Evolutionary conservation across 2,888 invertebrate genomes (phyloP).

Genomic region (Tiphia femorata): DNA sequence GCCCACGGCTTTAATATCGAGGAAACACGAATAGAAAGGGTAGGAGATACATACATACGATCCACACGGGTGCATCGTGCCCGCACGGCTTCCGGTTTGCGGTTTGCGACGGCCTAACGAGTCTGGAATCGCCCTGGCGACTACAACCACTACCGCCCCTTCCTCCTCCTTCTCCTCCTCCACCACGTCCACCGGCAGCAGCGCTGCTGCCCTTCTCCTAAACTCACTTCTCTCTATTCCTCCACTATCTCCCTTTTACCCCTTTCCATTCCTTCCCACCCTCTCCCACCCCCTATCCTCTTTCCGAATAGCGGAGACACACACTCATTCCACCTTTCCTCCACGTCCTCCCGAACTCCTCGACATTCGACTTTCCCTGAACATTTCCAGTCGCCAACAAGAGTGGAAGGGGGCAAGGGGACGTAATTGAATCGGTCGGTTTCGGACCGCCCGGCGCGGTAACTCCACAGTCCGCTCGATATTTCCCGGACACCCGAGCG

Average conservation of each 20-base stretch:
- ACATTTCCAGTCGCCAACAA: constrained; percentile 10
- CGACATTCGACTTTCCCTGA: constrained; percentile 6
- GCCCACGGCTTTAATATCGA: constrained; percentile 55
- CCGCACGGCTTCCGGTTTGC: constrained; percentile 21
- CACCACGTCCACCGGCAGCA: too few relatives aligned
- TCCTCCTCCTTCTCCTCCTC: constrained; percentile 14
- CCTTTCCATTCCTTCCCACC: constrained; percentile 1
- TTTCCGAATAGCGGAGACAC: not conserved
- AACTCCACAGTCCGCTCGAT: not conserved
- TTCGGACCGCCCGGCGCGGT: not conserved
- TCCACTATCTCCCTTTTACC: not conserved
- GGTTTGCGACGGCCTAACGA: constrained; percentile 41
- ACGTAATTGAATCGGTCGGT: constrained; percentile 18
- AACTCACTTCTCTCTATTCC: constrained; percentile 1
- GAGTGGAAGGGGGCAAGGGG: too few relatives aligned
- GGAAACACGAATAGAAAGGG: constrained; percentile 40
- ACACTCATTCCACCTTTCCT: not conserved
- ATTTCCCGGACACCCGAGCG: constrained; percentile 1
- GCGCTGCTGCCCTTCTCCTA: constrained; percentile 10
- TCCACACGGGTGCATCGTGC: constrained; percentile 18
- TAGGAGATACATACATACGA: constrained; percentile 13
- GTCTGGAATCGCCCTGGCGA: constrained; percentile 35
- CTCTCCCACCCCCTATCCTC: not conserved
- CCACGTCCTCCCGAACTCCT: not conserved
- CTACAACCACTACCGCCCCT: too few relatives aligned